A percentile compares a stretch with the other conserved stretches of the same genome.
phyloP scores from a whole-genome alignment of 2,113 vertebrate genomes.

The Cyprinodon brontotheroides region DNA sequence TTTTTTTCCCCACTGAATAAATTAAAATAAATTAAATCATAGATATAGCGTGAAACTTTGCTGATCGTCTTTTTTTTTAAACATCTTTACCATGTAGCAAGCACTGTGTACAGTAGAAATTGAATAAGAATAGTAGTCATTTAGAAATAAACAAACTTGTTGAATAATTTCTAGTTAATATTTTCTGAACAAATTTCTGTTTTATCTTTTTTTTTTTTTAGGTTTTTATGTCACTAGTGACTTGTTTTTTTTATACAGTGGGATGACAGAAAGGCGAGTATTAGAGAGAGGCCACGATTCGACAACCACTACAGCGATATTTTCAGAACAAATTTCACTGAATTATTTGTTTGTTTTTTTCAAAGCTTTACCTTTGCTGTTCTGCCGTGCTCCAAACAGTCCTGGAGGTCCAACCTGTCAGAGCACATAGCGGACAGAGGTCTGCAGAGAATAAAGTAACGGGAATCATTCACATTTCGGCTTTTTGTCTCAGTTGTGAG shows the following conservation, averaged over 20 bases:
- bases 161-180: background rate
- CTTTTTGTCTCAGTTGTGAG: no score
- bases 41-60: background rate
- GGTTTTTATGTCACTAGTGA: no score
- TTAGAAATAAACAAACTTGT: background rate
- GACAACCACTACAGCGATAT: no score
- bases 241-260: no score
- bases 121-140: no score
- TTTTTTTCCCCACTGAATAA: background rate
- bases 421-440: slow-evolving; percentile 88
- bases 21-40: background rate
- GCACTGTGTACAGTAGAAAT: background rate
- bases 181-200: no score
- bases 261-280: no score
- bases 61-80: background rate
- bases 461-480: background rate
- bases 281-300: no score
- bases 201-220: no score
- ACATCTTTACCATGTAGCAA: background rate
- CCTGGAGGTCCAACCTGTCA: slow-evolving; percentile 94
- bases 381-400: slow-evolving; percentile 95
- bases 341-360: background rate
- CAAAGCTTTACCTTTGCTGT: slow-evolving; percentile 90
- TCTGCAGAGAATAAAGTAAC: slow-evolving; percentile 71
- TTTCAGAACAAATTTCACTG: background rate